Base-by-base conservation (phyloP, 2,113 vertebrate species). In the Myodes glareolus region DNA sequence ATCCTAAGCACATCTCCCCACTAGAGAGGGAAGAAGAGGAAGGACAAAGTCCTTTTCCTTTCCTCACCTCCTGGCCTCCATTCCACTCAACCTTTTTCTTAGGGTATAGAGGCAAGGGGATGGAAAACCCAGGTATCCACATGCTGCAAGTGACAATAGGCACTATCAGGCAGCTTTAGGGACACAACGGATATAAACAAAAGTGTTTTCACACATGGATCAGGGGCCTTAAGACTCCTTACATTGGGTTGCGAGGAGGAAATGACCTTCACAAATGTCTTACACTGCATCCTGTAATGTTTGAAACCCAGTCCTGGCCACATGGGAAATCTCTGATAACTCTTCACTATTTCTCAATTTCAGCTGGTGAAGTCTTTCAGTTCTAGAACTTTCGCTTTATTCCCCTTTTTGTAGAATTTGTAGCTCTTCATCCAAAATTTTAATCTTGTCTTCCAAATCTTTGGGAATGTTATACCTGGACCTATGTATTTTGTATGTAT, bases 301-400 rank as follows among this genome's bases (percentile, higher is more conserved):
- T 12, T 50, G 67, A 42, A 42, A 16, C 8, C 14, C 8, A 33
- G 23, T 2, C 0, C 13, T 7, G 0, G 12, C n/a, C 70, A 14
- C 39, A 25, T 3, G 70, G 50, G 47, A 96, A 75, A 36, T 75
- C 17, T 55, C 42, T 67, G 13, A 23, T 19, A 93, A 31, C 55
- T 50, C 68, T 36, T 47, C 31, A 5, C 21, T 90, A 25, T 88
- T 77, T 93, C 90, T 94, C 75, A 87, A 67, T 67, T 58, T 78
- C n/a, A 76, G 50, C 25, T 92, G 12, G 90, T 68, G 90, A 70
- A 17, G 42, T 47, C 33, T 94, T 92, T 95, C 63, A 21, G 33
- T 95, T 88, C 88, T 94, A 77, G 42, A 77, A 33, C 87, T 88
- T 93, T 65, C 33, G 61, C 47, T 65, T 92, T 65, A 58, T 88